Evolutionary conservation across 2,888 invertebrate species (phyloP), one percentile per base, ranked within the genome.

Genomic region (Platycheirus albimanus): DNA sequence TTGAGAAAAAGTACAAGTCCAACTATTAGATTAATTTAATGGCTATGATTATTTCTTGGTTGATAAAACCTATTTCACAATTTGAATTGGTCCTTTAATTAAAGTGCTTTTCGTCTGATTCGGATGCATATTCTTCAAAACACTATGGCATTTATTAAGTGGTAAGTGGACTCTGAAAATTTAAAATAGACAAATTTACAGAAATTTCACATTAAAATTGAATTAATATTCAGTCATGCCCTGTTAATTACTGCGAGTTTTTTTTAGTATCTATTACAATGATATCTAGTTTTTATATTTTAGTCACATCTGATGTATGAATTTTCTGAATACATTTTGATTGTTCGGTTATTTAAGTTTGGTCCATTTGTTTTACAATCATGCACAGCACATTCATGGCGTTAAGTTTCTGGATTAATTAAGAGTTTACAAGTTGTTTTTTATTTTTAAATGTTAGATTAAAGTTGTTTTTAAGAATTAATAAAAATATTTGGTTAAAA

Each of bases 81-180:
- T 36, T 61, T 63, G 47, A 10, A 17, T 69, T 69, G 69, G 33
- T 64, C 56, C 72, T 63, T 61, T 67, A 77, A 72, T 66, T 43
- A 41, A 24, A 7, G 19, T 19, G 10, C 24, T 49, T 10, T 36
- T 63, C 51, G 17, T 54, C 58, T 11, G 19, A 49, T 43, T 64
- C 5, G 51, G 64, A 17, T n/a, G n/a, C n/a, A n/a, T n/a, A n/a
- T n/a, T n/a, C n/a, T n/a, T n/a, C n/a, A n/a, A n/a, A n/a, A n/a
- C n/a, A n/a, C n/a, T n/a, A n/a, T n/a, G n/a, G n/a, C n/a, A n/a
- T n/a, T n/a, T n/a, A n/a, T n/a, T n/a, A n/a, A n/a, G n/a, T n/a
- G n/a, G n/a, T n/a, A n/a, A n/a, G n/a, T n/a, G 61, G 63, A 38
- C 36, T 72, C 83, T 83, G 83, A 78, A 83, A 83, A 72, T 78